Evolutionary conservation across 2,888 invertebrate species (phyloP).

Genomic region (Anorthoa munda): DNA sequence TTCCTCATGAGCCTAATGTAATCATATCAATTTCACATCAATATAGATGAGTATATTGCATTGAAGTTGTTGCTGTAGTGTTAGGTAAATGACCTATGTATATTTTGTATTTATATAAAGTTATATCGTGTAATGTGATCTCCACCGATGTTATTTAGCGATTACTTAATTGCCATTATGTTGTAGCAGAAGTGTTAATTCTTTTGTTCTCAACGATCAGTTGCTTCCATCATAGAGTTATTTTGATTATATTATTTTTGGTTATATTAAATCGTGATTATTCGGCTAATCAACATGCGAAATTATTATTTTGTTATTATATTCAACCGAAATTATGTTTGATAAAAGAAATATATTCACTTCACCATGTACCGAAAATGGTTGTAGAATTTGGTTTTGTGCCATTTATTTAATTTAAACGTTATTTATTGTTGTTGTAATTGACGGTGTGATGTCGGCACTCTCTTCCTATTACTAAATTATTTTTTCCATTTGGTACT

Average conservation of each 20-base stretch:
- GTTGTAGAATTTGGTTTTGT: constrained; percentile 87
- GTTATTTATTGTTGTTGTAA: constrained; percentile 86
- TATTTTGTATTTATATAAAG: constrained; percentile 90
- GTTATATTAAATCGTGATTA: constrained; percentile 82
- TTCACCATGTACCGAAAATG: constrained; percentile 86
- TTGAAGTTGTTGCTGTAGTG: constrained; percentile 87
- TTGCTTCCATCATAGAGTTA: constrained; percentile 89
- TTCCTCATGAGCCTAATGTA: constrained; percentile 83
- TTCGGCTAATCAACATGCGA: constrained; percentile 79
- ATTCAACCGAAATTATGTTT: constrained; percentile 81
- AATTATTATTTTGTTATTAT: constrained; percentile 83
- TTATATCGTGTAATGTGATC: constrained; percentile 90
- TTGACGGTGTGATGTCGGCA: constrained; percentile 78
- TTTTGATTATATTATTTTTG: constrained; percentile 79
- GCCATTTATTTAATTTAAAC: constrained; percentile 89
- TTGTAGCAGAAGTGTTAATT: constrained; percentile 84
- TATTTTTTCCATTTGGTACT: constrained; percentile 86
- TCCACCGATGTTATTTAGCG: constrained; percentile 91
- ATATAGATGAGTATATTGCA: constrained; percentile 88
- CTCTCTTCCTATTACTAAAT: constrained; percentile 84
- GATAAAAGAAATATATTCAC: constrained; percentile 75
- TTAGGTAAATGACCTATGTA: constrained; percentile 89
- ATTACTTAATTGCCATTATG: constrained; percentile 89
- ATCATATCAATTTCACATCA: constrained; percentile 88
- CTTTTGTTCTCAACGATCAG: constrained; percentile 83